Evolutionary conservation across 1,140 invertebrate species (phyloP), one percentile per base, ranked within the genome.

Genomic region (Dendroctonus valens): DNA sequence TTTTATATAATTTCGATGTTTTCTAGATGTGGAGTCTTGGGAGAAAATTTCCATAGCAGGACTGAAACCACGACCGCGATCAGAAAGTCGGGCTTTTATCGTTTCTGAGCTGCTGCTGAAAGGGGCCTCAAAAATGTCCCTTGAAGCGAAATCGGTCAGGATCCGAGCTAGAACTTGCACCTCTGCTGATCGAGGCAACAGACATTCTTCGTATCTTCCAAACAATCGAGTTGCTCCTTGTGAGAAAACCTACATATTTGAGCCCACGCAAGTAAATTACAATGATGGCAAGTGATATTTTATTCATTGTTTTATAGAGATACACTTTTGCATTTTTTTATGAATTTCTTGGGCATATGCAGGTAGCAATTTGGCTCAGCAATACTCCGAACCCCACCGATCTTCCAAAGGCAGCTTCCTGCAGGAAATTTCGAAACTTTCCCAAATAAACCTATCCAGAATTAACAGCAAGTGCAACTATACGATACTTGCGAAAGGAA

Each of bases 21-120:
- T 62, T 57, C 4, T 11, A 93, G 91, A 81, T 7, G 87, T 86
- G 2, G 89, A 92, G 77, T 84, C 82, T 0, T 93, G 91, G 91
- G 90, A 93, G 71, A 85, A 86, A 67, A 80, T 93, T 15, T 75
- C 80, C n/a, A 84, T 88, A 5, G 81, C 83, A 14, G 86, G 89
- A 6, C 80, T 86, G 7, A 87, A 87, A 75, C 91, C 91, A 0
- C 86, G 88, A 38, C 85, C 91, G 0, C 83, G 90, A 11, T 86
- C 87, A 0, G 86, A 88, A 70, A 85, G 83, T 69, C 80, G 85
- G 26, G 84, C 84, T 15, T 76, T 87, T 8, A 80, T 84, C 0
- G 80, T 87, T 7, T 85, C 84, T 0, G 84, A 87, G 68, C 75
- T 86, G n/a, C 73, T 85, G 6, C 67, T 83, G 26, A 75, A 77